These are phyloP conservation scores for Neocloeon triangulifer DNA, from an alignment of 1,140 invertebrate species.

Conservation along the genomic window DNA sequence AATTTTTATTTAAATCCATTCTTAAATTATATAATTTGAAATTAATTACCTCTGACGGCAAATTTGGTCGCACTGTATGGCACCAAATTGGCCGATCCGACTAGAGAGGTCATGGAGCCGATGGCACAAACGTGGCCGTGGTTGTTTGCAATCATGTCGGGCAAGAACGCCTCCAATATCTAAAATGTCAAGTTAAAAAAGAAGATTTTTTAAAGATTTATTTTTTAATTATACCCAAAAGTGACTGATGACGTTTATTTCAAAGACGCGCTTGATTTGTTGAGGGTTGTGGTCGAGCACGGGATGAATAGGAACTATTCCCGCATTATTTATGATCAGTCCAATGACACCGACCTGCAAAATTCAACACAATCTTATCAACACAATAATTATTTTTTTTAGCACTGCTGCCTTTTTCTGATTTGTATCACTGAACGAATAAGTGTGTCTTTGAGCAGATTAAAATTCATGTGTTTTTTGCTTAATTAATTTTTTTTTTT, in stretches of 20 bases:
- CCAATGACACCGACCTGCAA: conserved; percentile 38
- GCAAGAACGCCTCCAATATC: conserved; percentile 55
- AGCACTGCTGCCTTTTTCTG: too few species aligned
- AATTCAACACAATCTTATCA: too few species aligned
- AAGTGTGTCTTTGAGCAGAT: too few species aligned
- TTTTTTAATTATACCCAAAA: conserved; percentile 50
- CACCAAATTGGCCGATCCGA: conserved; percentile 49
- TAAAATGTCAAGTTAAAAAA: too few species aligned
- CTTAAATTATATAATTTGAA: too few species aligned
- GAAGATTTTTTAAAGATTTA: too few species aligned
- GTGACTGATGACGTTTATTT: conserved; percentile 59
- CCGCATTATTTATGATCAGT: conserved; percentile 69
- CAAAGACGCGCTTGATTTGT: conserved; percentile 42
- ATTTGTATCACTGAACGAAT: too few species aligned
- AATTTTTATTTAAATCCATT: too few species aligned
- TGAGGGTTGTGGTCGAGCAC: conserved; percentile 36
- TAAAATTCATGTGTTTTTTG: too few species aligned
- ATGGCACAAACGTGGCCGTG: conserved; percentile 64
- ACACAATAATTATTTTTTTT: too few species aligned
- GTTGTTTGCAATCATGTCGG: conserved; percentile 52
- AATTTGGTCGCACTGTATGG: conserved; percentile 70
- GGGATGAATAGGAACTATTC: conserved; percentile 58
- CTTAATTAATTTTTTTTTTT: too few species aligned
- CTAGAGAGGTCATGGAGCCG: conserved; percentile 56
- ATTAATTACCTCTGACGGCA: conserved; percentile 55